These are phyloP conservation scores for Drosophila lowei DNA, from an alignment of 1,140 invertebrate genomes.

Conservation along the genomic window DNA sequence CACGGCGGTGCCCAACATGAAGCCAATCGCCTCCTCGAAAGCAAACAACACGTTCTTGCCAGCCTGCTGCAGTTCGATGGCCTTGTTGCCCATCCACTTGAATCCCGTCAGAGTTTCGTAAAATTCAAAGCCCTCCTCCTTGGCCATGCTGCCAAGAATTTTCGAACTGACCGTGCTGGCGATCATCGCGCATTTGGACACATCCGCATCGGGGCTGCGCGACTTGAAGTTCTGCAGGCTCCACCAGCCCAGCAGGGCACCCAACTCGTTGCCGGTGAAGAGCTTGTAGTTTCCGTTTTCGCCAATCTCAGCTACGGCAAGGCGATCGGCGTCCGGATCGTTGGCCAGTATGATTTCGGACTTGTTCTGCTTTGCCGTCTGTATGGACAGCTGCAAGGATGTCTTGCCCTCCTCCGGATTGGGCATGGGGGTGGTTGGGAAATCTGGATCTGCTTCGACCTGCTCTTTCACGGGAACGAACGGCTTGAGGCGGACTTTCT, in stretches of 20 bases:
- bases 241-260: slow-evolving; percentile 98
- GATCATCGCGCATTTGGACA: slow-evolving; percentile 90
- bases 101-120: slow-evolving; percentile 99
- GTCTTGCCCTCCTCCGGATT: slow-evolving; percentile 99
- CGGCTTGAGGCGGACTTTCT: slow-evolving; percentile 89
- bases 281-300: slow-evolving; percentile 91
- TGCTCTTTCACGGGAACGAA: slow-evolving; percentile 93
- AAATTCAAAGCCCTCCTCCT: slow-evolving; percentile 92
- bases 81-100: slow-evolving; percentile 99
- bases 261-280: slow-evolving; percentile 98
- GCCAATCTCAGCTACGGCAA: slow-evolving; percentile 95
- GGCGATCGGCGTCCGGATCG: slow-evolving; percentile 98
- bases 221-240: slow-evolving; percentile 86
- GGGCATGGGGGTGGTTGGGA: slow-evolving; percentile 96
- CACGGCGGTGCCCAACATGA: slow-evolving; percentile 94
- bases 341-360: slow-evolving; percentile 95
- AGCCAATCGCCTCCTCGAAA: slow-evolving; percentile 97
- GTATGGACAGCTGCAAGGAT: slow-evolving; percentile 93
- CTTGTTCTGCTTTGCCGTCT: slow-evolving; percentile 89
- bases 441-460: slow-evolving; percentile 96
- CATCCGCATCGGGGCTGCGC: slow-evolving; percentile 83
- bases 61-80: slow-evolving; percentile 88
- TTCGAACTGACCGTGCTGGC: slow-evolving; percentile 99
- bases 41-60: slow-evolving; percentile 94
- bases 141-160: slow-evolving; percentile 93